Percentiles rank a stretch among this genome's conserved stretches.
These are phyloP conservation scores for Auanema freiburgensis DNA, from an alignment of 2,888 invertebrate species.

Conservation along the genomic window DNA sequence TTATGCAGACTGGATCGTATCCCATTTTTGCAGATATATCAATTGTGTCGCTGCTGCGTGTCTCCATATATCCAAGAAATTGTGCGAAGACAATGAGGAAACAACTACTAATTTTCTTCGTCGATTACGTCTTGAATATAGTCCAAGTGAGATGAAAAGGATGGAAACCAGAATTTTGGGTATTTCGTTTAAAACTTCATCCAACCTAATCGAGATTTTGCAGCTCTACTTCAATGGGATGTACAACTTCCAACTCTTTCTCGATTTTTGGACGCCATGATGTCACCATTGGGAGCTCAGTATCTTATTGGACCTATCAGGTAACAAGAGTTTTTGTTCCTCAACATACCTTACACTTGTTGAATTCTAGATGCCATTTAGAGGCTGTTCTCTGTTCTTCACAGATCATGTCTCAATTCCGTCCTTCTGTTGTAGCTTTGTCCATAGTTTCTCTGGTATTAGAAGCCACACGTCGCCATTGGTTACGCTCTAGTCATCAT, in stretches of 20 bases:
- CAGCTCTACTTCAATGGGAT: constrained; percentile 41
- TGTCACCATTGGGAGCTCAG: constrained; percentile 30
- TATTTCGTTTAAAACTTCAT: constrained; percentile 3
- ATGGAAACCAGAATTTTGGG: constrained; percentile 44
- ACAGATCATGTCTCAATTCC: constrained; percentile 28
- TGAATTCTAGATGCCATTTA: constrained; percentile 26
- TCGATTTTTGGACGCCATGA: constrained; percentile 38
- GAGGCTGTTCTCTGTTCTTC: constrained; percentile 38
- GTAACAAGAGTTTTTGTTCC: constrained; percentile 14
- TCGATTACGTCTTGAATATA: constrained; percentile 39
- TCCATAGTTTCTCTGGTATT: constrained; percentile 35
- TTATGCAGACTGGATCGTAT: neutral
- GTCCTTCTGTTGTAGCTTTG: constrained; percentile 34
- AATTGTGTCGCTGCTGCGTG: constrained; percentile 46
- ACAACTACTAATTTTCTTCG: constrained; percentile 24
- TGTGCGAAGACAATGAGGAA: constrained; percentile 48
- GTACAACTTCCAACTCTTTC: constrained; percentile 42
- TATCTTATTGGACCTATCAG: constrained; percentile 34
- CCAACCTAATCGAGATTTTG: neutral
- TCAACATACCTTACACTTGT: neutral
- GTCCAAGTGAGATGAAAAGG: constrained; percentile 37
- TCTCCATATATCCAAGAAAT: constrained; percentile 42
- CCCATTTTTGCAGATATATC: constrained; percentile 29
- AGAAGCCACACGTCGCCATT: constrained; percentile 36
- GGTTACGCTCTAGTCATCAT: constrained; percentile 27